Evolutionary conservation across 2,797 vertebrate species (phyloP).

Genomic region (Alcedo quadribrachys): DNA sequence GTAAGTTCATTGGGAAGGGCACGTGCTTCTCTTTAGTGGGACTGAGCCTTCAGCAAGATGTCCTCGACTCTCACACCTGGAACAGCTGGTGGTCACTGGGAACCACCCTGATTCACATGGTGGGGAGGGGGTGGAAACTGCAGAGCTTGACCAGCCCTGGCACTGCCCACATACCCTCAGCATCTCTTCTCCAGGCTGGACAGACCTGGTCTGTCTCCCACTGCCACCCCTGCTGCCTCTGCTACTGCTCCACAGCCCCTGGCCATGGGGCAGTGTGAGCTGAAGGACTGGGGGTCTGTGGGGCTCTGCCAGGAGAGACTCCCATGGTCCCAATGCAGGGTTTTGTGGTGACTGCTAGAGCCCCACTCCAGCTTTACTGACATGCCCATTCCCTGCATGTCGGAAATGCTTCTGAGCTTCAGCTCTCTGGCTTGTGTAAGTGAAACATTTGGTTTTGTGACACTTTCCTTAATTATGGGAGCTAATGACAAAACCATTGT

Average conservation of each 20-base stretch:
- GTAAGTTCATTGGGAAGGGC: accelerated
- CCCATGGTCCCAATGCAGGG: accelerated
- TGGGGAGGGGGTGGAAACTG: not conserved
- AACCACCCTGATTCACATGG: accelerated
- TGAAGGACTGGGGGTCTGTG: not conserved
- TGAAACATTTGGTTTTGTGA: conserved; percentile 62
- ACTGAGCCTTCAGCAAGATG: not conserved
- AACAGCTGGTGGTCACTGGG: accelerated
- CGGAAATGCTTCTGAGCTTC: not conserved
- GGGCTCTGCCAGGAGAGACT: not conserved
- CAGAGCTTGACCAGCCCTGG: accelerated
- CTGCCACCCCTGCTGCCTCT: not conserved
- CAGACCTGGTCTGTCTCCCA: accelerated
- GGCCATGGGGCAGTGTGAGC: not conserved
- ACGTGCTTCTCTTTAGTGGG: not conserved
- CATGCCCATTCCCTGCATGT: accelerated
- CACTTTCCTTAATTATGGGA: conserved; percentile 64
- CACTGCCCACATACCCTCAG: accelerated
- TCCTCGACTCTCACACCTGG: accelerated
- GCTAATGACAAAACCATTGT: conserved; percentile 70
- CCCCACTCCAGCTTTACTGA: not conserved
- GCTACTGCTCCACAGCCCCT: not conserved
- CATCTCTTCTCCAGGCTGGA: not conserved
- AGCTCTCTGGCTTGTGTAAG: not conserved
- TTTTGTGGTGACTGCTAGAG: accelerated